phyloP scores from a whole-genome alignment of 64 coral and sea anemone genomes.

The Actinia equina region DNA sequence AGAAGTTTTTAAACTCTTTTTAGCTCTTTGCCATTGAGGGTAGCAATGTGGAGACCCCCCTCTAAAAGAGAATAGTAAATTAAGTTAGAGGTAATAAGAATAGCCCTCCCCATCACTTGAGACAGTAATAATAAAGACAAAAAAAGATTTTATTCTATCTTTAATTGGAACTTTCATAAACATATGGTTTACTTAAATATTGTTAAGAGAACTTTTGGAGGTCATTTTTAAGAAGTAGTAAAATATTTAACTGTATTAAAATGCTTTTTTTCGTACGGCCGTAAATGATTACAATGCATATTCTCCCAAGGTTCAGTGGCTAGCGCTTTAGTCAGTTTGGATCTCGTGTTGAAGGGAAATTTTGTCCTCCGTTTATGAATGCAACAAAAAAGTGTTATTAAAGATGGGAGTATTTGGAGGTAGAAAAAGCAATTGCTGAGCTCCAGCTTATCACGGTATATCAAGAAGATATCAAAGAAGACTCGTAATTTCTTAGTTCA shows the following conservation, averaged over 20 bases:
- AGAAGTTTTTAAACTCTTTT: background rate
- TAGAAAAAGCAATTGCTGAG: constrained; percentile 39
- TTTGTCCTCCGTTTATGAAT: constrained; percentile 96
- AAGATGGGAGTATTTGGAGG: constrained; percentile 72
- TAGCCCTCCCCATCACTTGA: constrained; percentile 25
- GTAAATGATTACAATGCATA: constrained; percentile 46
- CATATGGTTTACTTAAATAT: background rate
- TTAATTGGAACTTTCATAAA: background rate
- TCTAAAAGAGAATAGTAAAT: constrained; percentile 65
- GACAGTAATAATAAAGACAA: background rate
- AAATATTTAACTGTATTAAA: background rate
- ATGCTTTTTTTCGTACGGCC: background rate
- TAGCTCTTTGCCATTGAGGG: background rate
- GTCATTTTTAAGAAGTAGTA: background rate
- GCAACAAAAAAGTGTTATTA: constrained; percentile 46
- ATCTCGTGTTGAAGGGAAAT: constrained; percentile 99
- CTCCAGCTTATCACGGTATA: constrained; percentile 38
- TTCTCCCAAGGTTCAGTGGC: constrained; percentile 52
- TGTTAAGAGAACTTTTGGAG: background rate
- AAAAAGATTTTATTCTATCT: background rate
- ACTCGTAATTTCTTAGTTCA: constrained; percentile 10
- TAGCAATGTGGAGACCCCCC: constrained; percentile 73
- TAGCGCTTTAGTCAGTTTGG: constrained; percentile 73
- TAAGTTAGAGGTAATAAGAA: constrained; percentile 41
- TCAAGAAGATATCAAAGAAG: constrained; percentile 9